phyloP scores from a whole-genome alignment of 2,797 vertebrate genomes.

The Pipistrellus nathusii region DNA sequence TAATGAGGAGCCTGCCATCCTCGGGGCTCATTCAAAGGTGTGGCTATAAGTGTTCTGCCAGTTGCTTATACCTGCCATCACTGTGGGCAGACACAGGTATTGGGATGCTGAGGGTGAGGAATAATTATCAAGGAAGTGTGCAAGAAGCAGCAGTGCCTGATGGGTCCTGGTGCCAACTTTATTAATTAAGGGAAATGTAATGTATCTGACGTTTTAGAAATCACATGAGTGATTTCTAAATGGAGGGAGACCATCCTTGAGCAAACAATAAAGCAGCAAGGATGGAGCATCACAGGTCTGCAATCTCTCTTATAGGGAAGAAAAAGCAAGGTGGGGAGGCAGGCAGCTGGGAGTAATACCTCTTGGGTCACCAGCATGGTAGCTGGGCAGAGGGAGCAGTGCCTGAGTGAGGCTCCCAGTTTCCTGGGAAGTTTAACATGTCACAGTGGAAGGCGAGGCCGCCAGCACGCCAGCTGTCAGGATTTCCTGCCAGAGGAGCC shows the following conservation, averaged over 20 bases:
- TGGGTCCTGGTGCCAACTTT: background rate
- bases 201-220: background rate
- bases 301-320: background rate
- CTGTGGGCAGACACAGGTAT: background rate
- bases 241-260: background rate
- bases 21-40: background rate
- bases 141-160: background rate
- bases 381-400: background rate
- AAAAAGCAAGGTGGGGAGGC: background rate
- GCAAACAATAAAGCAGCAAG: background rate
- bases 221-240: conserved; percentile 29
- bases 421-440: background rate
- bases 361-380: background rate
- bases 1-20: background rate
- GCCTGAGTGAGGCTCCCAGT: background rate
- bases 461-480: conserved; percentile 43
- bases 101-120: background rate
- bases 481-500: background rate
- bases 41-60: background rate
- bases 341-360: background rate
- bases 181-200: conserved; percentile 12
- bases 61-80: background rate
- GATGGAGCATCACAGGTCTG: background rate
- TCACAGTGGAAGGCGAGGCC: background rate
- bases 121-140: background rate